Evolutionary conservation across 2,888 invertebrate species (phyloP), one percentile per base, ranked within the genome.

Genomic region (Eueremaeus valkanovi): DNA sequence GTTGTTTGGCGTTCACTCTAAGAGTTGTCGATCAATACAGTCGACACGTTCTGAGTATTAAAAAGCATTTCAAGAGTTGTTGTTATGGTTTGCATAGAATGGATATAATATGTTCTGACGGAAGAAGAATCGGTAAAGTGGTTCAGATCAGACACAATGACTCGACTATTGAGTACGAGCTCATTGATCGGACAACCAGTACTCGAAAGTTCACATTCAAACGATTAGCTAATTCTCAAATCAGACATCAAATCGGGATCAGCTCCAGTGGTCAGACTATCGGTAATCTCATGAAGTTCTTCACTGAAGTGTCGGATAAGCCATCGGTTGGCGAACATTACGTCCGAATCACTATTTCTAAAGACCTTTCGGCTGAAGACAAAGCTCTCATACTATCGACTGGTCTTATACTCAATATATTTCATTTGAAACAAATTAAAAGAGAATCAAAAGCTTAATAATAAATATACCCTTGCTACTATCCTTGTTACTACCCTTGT

Each of bases 21-120:
- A 36, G 68, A 36, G 6, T 68, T 42, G 24, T 68, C 21, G 68
- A 68, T 33, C 68, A 68, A 33, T 68, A 31, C 31, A 21, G 21
- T 36, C 36, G 68, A 31, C 68, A 68, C 18, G 24, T 68, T 13
- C 5, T 68, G 3, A 68, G 40, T 21, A 33, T 68, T 36, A 42
- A 40, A 16, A 68, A 68, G 33, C 21, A 16, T 33, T 68, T 5
- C 9, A 36, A 21, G 5, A 18, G 3, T 11, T 42, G 36, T n/a
- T 21, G 11, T n/a, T 27, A n/a, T n/a, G n/a, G 9, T 31, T 40
- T 40, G 42, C 21, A 40, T 33, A n/a, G 31, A 31, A 42, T 42
- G 1, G 68, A 68, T 21, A 68, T 68, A 8, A 24, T 24, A 3
- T 33, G 5, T 21, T 8, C 68, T 8, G 13, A 27, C 21, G 33